These are phyloP conservation scores for Metacarcinus magister DNA, from an alignment of 2,888 invertebrate species.

Conservation along the genomic window DNA sequence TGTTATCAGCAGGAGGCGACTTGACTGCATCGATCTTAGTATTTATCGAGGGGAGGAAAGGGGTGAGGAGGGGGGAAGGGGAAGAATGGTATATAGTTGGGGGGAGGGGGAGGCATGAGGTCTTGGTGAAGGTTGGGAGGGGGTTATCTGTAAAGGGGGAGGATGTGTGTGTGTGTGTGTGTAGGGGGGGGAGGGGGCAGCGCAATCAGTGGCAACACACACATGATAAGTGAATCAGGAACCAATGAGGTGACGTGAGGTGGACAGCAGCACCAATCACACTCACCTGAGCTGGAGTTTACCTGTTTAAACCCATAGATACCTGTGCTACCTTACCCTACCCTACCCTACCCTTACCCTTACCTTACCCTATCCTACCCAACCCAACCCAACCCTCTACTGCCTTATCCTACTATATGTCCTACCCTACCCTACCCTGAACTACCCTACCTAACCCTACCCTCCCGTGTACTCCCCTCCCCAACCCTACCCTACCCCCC, in stretches of 20 bases:
- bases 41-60: background rate
- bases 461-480: background rate
- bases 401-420: too few species aligned
- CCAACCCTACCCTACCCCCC: background rate
- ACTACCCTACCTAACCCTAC: too few species aligned
- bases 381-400: too few species aligned
- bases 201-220: background rate
- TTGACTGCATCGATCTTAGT: background rate
- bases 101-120: background rate
- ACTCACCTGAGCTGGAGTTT: background rate
- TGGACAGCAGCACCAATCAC: background rate
- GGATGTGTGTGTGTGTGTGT: slow-evolving; percentile 4
- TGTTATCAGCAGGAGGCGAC: background rate
- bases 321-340: too few species aligned
- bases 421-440: too few species aligned
- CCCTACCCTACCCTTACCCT: too few species aligned
- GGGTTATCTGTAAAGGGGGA: background rate
- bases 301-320: background rate
- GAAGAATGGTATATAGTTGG: background rate
- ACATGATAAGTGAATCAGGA: background rate
- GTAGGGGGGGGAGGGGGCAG: background rate
- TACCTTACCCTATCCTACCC: too few species aligned
- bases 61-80: background rate
- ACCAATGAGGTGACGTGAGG: background rate
- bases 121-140: background rate